phyloP scores from a whole-genome alignment of 2,797 vertebrate genomes.

The Dromococcyx pavoninus region DNA sequence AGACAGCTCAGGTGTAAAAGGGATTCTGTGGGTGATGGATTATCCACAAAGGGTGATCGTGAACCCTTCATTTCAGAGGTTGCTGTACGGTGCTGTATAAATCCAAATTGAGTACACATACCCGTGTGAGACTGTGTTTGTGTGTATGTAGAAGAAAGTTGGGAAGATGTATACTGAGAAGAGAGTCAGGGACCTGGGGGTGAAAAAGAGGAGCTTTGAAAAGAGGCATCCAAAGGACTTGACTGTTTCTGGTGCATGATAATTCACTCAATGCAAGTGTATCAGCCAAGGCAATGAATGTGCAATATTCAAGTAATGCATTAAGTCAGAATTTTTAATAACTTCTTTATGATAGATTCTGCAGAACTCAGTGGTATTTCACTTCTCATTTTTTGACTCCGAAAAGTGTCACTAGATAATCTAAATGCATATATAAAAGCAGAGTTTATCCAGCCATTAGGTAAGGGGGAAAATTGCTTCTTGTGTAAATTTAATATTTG shows the following conservation, averaged over 20 bases:
- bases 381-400: neutral
- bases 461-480: neutral
- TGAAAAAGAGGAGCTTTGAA: neutral
- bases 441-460: neutral
- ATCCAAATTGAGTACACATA: neutral
- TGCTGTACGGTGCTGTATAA: neutral
- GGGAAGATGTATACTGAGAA: neutral
- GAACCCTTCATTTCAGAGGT: neutral
- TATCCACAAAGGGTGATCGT: neutral
- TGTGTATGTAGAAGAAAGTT: neutral
- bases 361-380: neutral
- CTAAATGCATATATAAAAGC: neutral
- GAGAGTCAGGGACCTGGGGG: neutral
- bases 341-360: neutral
- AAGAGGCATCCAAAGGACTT: neutral
- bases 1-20: neutral
- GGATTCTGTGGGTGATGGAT: neutral
- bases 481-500: neutral
- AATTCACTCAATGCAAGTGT: neutral
- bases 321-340: neutral
- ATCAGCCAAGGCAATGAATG: neutral
- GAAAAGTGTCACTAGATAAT: neutral
- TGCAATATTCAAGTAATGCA: neutral
- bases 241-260: rapidly evolving
- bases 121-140: too few relatives aligned